Conservation (phyloP, 2,113 vertebrate species). For the Hiodon tergisus region DNA sequence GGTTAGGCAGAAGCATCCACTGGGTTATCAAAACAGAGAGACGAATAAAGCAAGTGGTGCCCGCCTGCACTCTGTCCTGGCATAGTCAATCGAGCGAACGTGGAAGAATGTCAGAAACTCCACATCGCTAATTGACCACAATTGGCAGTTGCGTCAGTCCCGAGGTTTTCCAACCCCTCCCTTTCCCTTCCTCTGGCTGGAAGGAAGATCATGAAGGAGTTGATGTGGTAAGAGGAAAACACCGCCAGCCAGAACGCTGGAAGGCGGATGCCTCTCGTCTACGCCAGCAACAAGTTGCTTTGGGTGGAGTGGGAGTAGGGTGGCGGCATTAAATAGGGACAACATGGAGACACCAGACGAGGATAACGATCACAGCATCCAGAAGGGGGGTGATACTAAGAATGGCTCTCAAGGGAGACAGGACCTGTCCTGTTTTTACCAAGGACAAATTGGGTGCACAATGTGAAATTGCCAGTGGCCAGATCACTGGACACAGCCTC, state of each 20-base stretch:
- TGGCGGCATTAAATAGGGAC: background rate
- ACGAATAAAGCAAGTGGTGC: conserved; percentile 56
- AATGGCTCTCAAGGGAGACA: no score
- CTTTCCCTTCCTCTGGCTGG: background rate
- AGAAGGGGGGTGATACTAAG: no score
- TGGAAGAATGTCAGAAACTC: conserved; percentile 61
- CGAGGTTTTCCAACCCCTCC: conserved; percentile 46
- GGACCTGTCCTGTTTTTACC: no score
- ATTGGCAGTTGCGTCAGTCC: conserved; percentile 55
- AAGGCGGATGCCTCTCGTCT: background rate
- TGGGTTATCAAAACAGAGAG: conserved; percentile 40
- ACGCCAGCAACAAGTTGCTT: background rate
- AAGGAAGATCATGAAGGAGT: background rate
- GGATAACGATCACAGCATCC: no score
- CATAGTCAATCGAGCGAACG: conserved; percentile 32
- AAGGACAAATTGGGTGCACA: no score
- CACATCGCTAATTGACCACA: conserved; percentile 52
- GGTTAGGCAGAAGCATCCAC: conserved; percentile 25
- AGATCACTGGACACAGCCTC: no score
- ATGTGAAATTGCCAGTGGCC: no score
- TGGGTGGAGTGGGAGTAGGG: background rate
- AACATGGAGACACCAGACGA: no score
- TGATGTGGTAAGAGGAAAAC: background rate
- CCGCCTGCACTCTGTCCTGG: conserved; percentile 4
- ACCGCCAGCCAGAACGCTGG: background rate